Base-by-base conservation (phyloP, 2,888 invertebrate genomes). In the Dasypogon diadema region DNA sequence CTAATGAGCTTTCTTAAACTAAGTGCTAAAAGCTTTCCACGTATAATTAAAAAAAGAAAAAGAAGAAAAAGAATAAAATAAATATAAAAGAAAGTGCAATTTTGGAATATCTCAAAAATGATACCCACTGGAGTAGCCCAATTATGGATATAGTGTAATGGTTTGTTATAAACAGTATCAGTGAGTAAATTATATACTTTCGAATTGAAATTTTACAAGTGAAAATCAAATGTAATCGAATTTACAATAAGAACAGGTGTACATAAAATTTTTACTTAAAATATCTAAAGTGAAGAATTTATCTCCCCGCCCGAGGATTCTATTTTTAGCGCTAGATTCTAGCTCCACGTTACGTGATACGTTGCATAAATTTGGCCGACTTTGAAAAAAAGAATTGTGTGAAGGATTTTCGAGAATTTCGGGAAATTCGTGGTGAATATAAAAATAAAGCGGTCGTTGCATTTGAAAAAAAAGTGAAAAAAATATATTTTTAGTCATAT, bases 291-390 rank as follows among this genome's bases (percentile, higher is more conserved):
- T 60, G 60, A 60, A n/a, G n/a, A 37, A 60, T 21, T 14, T 60
- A 37, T 37, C 60, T 34, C 10, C 12, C 18, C 60, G 60, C 22
- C 42, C 14, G 24, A 46, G 22, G 21, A 24, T 65, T 46, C 65
- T 65, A 65, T 65, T 65, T 46, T 22, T 65, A 65, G 65, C 8
- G 4, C 42, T 18, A 46, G 42, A 65, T 42, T 46, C 24, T 6
- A 42, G 42, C 42, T 42, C 24, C 51, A 30, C 24, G 70, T 70
- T 70, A 70, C 70, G 70, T 70, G 70, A 70, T 70, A 54, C 70
- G 54, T 70, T 70, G 70, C 70, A 70, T 70, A 70, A 70, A 70
- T 54, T 54, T 10, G 16, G 54, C 2, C 21, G 73, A 2, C 24
- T 37, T 56, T 42, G 24, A 73, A 24, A 46, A 24, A 54, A 73